Evolutionary conservation across 2,888 invertebrate species (phyloP).

Genomic region (Pandemis cinnamomeana): DNA sequence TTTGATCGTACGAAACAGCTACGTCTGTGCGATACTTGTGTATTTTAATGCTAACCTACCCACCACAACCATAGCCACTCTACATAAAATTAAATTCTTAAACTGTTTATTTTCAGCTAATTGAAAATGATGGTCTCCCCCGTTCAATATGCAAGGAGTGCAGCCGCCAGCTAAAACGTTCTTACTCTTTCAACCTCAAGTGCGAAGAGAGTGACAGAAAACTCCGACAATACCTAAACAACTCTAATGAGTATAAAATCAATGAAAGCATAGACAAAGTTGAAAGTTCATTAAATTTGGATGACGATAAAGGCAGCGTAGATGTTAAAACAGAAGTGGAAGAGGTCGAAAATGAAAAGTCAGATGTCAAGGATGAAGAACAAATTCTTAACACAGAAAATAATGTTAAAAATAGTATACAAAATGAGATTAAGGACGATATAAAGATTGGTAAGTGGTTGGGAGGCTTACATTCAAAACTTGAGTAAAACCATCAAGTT

Average conservation of each 20-base stretch:
- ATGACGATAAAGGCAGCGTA: conserved; percentile 3
- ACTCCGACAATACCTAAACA: conserved; percentile 55
- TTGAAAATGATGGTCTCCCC: conserved; percentile 68
- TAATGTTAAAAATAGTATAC: conserved; percentile 47
- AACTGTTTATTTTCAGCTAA: conserved; percentile 57
- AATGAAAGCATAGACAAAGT: neutral
- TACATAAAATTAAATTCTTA: neutral
- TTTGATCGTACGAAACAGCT: no score
- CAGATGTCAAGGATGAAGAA: conserved; percentile 3
- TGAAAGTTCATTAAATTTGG: neutral
- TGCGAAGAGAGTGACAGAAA: conserved; percentile 71
- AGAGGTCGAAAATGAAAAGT: conserved; percentile 22
- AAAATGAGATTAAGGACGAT: conserved; percentile 38
- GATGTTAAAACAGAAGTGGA: conserved; percentile 28
- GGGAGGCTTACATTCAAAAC: no score
- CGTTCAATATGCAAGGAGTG: conserved; percentile 75
- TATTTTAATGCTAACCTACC: no score
- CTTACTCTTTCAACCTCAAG: conserved; percentile 67
- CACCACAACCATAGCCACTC: no score
- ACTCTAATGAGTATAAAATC: conserved; percentile 23
- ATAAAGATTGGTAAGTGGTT: conserved; percentile 58
- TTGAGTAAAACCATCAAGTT: no score
- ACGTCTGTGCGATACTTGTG: no score
- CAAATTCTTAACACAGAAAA: conserved; percentile 46
- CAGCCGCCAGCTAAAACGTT: conserved; percentile 65